A percentile compares a stretch with the other conserved stretches of the same genome.
These are phyloP conservation scores for Andrena hattorfiana DNA, from an alignment of 2,888 invertebrate genomes.

Conservation along the genomic window DNA sequence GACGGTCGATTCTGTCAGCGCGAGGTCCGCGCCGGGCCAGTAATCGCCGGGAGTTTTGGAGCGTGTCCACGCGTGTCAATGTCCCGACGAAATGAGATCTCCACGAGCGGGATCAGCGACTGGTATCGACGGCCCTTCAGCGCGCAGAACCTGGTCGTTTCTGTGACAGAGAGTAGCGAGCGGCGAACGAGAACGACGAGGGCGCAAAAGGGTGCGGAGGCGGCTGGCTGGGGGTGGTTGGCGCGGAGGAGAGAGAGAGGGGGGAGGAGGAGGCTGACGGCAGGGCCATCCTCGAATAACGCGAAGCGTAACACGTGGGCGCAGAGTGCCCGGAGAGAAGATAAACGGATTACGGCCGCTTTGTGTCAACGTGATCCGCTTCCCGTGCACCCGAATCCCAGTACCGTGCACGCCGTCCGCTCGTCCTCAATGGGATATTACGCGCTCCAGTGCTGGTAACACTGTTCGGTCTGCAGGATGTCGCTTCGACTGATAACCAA, in stretches of 20 bases:
- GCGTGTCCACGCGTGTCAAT: constrained; percentile 20
- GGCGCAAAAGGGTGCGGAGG: constrained; percentile 30
- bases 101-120: constrained; percentile 26
- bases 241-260: background rate
- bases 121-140: constrained; percentile 32
- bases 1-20: background rate
- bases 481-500: constrained; percentile 83
- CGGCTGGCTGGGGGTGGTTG: constrained; percentile 3
- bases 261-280: constrained; percentile 20
- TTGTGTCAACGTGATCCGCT: constrained; percentile 85
- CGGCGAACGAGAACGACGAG: constrained; percentile 10
- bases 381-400: constrained; percentile 81
- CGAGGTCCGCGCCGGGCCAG: background rate
- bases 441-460: constrained; percentile 82
- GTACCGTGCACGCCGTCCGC: constrained; percentile 71
- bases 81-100: constrained; percentile 41
- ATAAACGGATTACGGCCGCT: constrained; percentile 85
- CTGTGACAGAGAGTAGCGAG: constrained; percentile 36
- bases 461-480: constrained; percentile 79
- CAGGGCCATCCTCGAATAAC: constrained; percentile 70
- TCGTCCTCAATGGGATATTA: constrained; percentile 83
- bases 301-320: constrained; percentile 77
- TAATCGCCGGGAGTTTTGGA: constrained; percentile 6
- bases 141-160: constrained; percentile 32
- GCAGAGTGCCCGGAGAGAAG: constrained; percentile 82